These are phyloP conservation scores for Microchirus variegatus DNA, from an alignment of 2,797 vertebrate species.

Conservation along the genomic window DNA sequence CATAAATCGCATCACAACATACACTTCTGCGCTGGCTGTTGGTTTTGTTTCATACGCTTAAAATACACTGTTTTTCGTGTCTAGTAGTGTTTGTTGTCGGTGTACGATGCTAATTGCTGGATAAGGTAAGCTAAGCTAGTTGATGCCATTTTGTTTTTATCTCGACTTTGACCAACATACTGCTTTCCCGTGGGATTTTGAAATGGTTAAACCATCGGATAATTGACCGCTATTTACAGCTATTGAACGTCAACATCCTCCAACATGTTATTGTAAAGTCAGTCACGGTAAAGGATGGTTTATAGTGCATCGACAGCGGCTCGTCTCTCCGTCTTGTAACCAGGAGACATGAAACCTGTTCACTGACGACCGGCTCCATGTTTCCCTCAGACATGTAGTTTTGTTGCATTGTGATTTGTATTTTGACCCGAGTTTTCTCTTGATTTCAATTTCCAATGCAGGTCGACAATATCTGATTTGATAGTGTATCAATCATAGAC, in stretches of 20 bases:
- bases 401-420: background rate
- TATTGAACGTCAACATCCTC: fast-evolving
- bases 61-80: fast-evolving
- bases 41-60: fast-evolving
- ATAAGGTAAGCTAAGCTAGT: slow-evolving; percentile 36
- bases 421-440: background rate
- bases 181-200: background rate
- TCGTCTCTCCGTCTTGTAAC: slow-evolving; percentile 12
- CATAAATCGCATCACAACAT: fast-evolving
- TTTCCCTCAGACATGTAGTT: background rate
- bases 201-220: background rate
- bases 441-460: background rate
- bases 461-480: background rate
- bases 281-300: background rate
- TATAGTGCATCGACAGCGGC: background rate
- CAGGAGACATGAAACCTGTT: background rate
- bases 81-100: background rate
- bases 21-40: fast-evolving
- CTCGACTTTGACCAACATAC: slow-evolving; percentile 60
- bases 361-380: background rate
- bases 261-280: background rate
- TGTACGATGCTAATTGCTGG: slow-evolving; percentile 41
- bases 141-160: slow-evolving; percentile 85
- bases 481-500: background rate
- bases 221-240: fast-evolving